Conservation (phyloP, 2,888 invertebrate species). For the Leptothorax acervorum region DNA sequence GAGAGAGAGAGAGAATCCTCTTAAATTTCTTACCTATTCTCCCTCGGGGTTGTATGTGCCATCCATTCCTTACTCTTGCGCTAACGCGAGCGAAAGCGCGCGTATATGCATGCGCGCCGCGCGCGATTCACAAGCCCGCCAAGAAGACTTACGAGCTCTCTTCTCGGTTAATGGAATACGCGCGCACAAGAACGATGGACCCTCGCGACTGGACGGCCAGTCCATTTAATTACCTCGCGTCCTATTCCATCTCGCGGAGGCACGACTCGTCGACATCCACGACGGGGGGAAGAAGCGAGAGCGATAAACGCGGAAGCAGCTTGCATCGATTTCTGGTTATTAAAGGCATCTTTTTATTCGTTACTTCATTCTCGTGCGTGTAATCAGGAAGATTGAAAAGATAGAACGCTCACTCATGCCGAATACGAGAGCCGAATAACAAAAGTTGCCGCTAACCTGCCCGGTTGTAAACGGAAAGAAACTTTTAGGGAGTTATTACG, state of each 20-base stretch:
- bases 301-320: constrained; percentile 44
- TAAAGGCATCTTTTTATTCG: constrained; percentile 26
- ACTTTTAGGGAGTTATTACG: constrained; percentile 24
- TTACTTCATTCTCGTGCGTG: constrained; percentile 10
- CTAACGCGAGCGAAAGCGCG: constrained; percentile 19
- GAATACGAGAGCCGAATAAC: constrained; percentile 22
- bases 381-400: constrained; percentile 45
- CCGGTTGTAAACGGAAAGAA: constrained; percentile 5
- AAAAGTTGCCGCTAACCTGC: background rate
- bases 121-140: constrained; percentile 18
- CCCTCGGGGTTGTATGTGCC: constrained; percentile 21
- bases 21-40: constrained; percentile 50
- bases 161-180: constrained; percentile 70
- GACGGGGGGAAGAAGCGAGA: constrained; percentile 9
- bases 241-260: constrained; percentile 35
- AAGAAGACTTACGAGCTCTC: constrained; percentile 46
- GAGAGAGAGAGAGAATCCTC: background rate
- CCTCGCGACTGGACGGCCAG: constrained; percentile 38
- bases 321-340: constrained; percentile 38
- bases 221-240: constrained; percentile 63
- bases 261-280: constrained; percentile 35
- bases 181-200: constrained; percentile 57
- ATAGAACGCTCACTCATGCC: background rate
- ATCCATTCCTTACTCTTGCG: constrained; percentile 31
- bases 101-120: constrained; percentile 23